A percentile compares a stretch with the other conserved stretches of the same genome.
These are phyloP conservation scores for Prunella strophiata DNA, from an alignment of 2,797 vertebrate genomes.

Conservation along the genomic window DNA sequence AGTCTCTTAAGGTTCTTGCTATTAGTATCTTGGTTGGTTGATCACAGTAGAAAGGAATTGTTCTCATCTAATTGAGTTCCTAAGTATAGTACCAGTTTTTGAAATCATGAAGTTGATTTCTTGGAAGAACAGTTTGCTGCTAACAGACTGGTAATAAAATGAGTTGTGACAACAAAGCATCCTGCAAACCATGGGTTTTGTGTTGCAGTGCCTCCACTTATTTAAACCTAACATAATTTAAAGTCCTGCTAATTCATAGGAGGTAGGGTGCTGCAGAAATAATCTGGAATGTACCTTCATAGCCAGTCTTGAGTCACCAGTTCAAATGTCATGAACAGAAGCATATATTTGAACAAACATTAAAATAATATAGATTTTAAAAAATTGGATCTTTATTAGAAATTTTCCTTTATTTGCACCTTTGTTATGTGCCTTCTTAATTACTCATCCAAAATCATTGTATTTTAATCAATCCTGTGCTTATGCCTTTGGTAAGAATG, in stretches of 20 bases:
- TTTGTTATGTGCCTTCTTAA: neutral
- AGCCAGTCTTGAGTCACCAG: neutral
- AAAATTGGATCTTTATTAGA: neutral
- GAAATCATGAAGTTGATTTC: neutral
- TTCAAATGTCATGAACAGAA: neutral
- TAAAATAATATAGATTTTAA: accelerated
- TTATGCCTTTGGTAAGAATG: neutral
- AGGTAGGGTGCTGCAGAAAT: neutral
- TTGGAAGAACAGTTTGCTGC: neutral
- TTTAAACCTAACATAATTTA: neutral
- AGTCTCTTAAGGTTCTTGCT: neutral
- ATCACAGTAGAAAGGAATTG: neutral
- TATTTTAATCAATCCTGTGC: neutral
- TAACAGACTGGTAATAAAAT: neutral
- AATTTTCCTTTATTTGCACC: neutral
- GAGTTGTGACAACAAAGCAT: accelerated
- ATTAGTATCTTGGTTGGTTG: neutral
- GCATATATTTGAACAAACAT: neutral
- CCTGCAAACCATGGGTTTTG: neutral
- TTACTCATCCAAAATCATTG: neutral
- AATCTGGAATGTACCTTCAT: neutral
- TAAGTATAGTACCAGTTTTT: neutral
- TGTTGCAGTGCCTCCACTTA: neutral
- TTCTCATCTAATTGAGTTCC: neutral
- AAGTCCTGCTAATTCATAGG: neutral